Conservation (phyloP, 92 coral and sea anemone genomes). For the Bergia sp. region DNA sequence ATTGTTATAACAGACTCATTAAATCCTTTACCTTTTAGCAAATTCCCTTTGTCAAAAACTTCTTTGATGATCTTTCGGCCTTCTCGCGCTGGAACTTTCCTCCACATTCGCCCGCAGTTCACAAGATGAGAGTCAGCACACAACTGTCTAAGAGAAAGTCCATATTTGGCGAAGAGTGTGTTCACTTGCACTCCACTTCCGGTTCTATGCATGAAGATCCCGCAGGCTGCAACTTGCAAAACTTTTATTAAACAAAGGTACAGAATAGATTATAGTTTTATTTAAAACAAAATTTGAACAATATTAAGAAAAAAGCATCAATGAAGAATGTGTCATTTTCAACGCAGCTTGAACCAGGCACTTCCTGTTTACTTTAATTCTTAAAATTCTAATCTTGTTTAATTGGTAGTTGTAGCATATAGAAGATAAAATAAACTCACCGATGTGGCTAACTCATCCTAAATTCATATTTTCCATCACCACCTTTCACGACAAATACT, state of each 20-base stretch:
- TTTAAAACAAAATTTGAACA: too few relatives aligned
- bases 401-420: not conserved
- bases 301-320: too few relatives aligned
- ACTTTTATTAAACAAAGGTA: too few relatives aligned
- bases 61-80: constrained; percentile 6
- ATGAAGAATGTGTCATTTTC: too few relatives aligned
- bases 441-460: not conserved
- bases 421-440: not conserved
- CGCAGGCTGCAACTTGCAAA: not conserved
- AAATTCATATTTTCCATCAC: not conserved
- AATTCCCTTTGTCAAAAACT: constrained; percentile 17
- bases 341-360: too few relatives aligned
- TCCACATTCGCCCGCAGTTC: constrained; percentile 43
- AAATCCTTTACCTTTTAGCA: constrained; percentile 56
- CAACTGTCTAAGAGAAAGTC: constrained; percentile 6
- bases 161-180: constrained; percentile 16
- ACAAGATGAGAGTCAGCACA: not conserved
- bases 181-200: not conserved
- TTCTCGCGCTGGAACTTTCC: constrained; percentile 59
- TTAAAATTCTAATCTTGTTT: not conserved
- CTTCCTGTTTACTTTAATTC: too few relatives aligned
- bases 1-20: not conserved
- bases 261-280: too few relatives aligned
- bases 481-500: not conserved
- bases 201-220: not conserved